These are phyloP conservation scores for Drosophila cardini DNA, from an alignment of 1,140 invertebrate genomes.

Conservation along the genomic window DNA sequence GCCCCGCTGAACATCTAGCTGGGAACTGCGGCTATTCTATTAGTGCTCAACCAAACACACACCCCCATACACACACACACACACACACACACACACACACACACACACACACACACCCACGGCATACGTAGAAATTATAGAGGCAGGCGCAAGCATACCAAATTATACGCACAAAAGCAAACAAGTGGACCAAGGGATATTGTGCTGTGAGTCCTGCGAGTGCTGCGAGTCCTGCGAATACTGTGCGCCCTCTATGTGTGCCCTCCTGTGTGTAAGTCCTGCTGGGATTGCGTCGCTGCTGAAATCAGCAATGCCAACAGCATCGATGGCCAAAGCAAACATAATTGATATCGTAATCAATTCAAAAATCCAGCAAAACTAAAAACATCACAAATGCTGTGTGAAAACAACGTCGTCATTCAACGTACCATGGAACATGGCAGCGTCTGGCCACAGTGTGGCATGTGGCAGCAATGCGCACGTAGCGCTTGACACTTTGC, in stretches of 20 bases:
- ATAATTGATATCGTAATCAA: conserved; percentile 84
- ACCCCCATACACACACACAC: conserved; percentile 19
- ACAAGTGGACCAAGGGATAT: conserved; percentile 51
- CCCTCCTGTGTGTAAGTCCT: no score
- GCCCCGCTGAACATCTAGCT: conserved; percentile 28
- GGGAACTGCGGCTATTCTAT: conserved; percentile 66
- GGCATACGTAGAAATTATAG: conserved; percentile 25
- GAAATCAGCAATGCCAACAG: conserved; percentile 30
- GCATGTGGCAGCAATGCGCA: conserved; percentile 58
- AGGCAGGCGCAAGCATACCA: conserved; percentile 21
- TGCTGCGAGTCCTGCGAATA: background rate
- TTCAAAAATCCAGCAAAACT: conserved; percentile 80
- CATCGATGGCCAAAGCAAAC: conserved; percentile 76
- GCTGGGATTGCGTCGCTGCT: no score
- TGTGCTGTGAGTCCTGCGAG: background rate
- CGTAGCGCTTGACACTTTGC: conserved; percentile 40
- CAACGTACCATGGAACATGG: conserved; percentile 24
- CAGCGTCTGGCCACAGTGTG: conserved; percentile 54
- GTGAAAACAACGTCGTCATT: conserved; percentile 64
- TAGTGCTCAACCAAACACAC: conserved; percentile 47
- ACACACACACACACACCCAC: conserved; percentile 30
- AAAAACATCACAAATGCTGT: conserved; percentile 79
- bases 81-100: conserved; percentile 38
- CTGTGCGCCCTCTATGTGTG: background rate
- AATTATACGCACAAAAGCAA: conserved; percentile 78